Percentiles rank a stretch among this genome's conserved stretches.
These are phyloP conservation scores for Gambelia wislizenii DNA, from an alignment of 2,797 vertebrate species.

Conservation along the genomic window DNA sequence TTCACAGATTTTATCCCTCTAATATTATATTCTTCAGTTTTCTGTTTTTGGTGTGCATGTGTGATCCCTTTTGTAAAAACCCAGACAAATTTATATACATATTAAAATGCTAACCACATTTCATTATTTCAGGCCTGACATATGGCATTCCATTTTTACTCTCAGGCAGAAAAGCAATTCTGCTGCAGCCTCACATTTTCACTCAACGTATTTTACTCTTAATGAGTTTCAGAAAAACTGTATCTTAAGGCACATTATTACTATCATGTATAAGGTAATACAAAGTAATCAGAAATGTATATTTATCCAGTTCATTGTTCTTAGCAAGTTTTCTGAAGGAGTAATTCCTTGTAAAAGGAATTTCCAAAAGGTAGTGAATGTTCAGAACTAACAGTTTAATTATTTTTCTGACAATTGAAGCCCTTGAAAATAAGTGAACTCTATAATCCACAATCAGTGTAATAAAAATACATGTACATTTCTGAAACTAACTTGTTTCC, in stretches of 20 bases:
- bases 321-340: slow-evolving; percentile 35
- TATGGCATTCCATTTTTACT: slow-evolving; percentile 53
- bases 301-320: slow-evolving; percentile 53
- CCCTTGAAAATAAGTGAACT: slow-evolving; percentile 38
- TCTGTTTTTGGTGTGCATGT: background rate
- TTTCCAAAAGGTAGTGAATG: background rate
- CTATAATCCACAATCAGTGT: slow-evolving; percentile 38
- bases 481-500: slow-evolving; percentile 39
- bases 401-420: slow-evolving; percentile 1
- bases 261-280: slow-evolving; percentile 60
- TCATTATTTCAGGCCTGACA: slow-evolving; percentile 58
- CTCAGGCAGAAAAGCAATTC: slow-evolving; percentile 65
- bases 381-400: slow-evolving; percentile 42
- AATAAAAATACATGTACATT: slow-evolving; percentile 30
- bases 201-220: slow-evolving; percentile 66
- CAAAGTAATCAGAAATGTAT: slow-evolving; percentile 54
- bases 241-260: slow-evolving; percentile 63
- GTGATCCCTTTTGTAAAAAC: background rate
- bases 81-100: slow-evolving; percentile 27
- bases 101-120: slow-evolving; percentile 44
- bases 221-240: slow-evolving; percentile 59
- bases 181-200: slow-evolving; percentile 33
- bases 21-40: slow-evolving; percentile 24
- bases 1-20: slow-evolving; percentile 31
- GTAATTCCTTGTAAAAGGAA: slow-evolving; percentile 35